Evolutionary conservation across 2,113 vertebrate species (phyloP).

Genomic region (Lipophrys pholis): DNA sequence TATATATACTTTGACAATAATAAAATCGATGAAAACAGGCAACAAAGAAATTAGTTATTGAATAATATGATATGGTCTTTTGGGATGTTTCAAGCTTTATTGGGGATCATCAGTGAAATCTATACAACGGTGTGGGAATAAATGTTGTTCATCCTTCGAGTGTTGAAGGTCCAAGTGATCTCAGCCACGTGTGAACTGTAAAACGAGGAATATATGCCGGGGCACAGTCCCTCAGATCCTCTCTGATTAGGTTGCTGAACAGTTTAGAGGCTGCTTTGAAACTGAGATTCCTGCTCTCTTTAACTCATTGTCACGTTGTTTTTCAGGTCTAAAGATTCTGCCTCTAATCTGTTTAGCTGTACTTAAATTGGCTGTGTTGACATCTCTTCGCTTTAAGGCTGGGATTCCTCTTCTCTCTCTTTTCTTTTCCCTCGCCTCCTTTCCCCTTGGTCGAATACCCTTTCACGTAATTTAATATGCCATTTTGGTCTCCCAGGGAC

Average conservation of each 20-base stretch:
- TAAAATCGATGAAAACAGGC: no score
- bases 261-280: constrained; percentile 89
- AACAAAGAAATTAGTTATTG: no score
- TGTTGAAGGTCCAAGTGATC: constrained; percentile 45
- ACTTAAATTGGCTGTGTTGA: constrained; percentile 94
- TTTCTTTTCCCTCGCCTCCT: constrained; percentile 83
- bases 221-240: constrained; percentile 84
- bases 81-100: neutral
- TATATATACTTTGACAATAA: no score
- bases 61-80: no score
- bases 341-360: constrained; percentile 97
- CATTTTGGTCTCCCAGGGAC: constrained; percentile 98
- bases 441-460: constrained; percentile 84
- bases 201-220: constrained; percentile 81
- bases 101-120: neutral
- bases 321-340: constrained; percentile 86
- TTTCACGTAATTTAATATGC: constrained; percentile 98
- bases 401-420: constrained; percentile 87
- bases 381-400: constrained; percentile 91
- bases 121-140: constrained; percentile 37
- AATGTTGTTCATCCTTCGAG: constrained; percentile 20
- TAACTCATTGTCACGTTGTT: constrained; percentile 88
- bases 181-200: constrained; percentile 75
- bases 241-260: constrained; percentile 86
- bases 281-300: constrained; percentile 85